Evolutionary conservation across 1,140 invertebrate genomes (phyloP).

Genomic region (Drosophila serrata): DNA sequence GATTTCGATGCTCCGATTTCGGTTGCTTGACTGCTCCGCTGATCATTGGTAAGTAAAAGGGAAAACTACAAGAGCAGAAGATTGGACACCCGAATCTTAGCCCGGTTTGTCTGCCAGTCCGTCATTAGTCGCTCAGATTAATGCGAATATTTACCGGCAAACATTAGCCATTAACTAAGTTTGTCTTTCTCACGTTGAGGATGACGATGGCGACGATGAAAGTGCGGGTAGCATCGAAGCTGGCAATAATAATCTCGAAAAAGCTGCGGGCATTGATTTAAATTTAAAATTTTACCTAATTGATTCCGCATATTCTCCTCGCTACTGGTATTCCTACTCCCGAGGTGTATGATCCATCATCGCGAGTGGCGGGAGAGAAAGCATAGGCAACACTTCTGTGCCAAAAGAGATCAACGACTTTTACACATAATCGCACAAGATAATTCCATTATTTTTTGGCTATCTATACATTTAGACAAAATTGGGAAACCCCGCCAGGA

Average conservation of each 20-base stretch:
- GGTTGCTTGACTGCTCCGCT: neutral
- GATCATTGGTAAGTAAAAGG: constrained; percentile 60
- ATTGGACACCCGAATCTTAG: constrained; percentile 9
- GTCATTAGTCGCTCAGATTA: constrained; percentile 40
- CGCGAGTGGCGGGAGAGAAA: constrained; percentile 54
- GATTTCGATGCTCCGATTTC: constrained; percentile 62
- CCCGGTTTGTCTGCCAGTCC: constrained; percentile 44
- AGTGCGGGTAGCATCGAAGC: constrained; percentile 30
- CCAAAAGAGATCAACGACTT: constrained; percentile 44
- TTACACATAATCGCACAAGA: constrained; percentile 10
- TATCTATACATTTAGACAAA: neutral
- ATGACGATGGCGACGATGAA: constrained; percentile 34
- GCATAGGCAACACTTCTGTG: constrained; percentile 44
- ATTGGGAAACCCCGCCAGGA: constrained; percentile 15
- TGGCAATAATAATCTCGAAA: constrained; percentile 21
- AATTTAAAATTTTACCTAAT: constrained; percentile 58
- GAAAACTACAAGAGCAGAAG: constrained; percentile 36
- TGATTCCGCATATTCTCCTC: constrained; percentile 40
- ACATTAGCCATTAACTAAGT: constrained; percentile 41
- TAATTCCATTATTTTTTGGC: constrained; percentile 9
- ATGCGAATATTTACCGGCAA: constrained; percentile 54
- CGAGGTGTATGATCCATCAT: constrained; percentile 59
- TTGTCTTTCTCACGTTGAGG: constrained; percentile 67
- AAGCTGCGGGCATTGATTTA: constrained; percentile 63
- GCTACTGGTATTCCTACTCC: constrained; percentile 68